Evolutionary conservation across 2,888 invertebrate species (phyloP), one percentile per base, ranked within the genome.

Genomic region (Poecilus cupreus): DNA sequence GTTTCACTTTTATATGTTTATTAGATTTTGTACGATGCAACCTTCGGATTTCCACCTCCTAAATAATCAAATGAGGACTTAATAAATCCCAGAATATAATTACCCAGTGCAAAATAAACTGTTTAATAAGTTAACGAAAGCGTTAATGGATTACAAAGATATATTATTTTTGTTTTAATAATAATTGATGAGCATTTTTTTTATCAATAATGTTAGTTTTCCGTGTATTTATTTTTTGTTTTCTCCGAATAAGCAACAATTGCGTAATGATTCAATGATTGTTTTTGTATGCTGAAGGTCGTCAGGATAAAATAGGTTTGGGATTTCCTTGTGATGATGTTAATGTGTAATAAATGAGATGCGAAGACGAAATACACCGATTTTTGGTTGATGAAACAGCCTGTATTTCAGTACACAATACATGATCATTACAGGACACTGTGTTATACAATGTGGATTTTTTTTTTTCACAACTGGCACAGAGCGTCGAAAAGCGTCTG

Each of bases 401-500:
- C 78, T 78, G 78, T 78, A 78, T 78, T 78, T 78, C 60, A 78
- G 46, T 78, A 78, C 78, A 78, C 78, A 78, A 64, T 78, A 78
- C 78, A 78, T 78, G 78, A 78, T 78, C 46, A 78, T 60, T 78
- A 78, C 78, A 78, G 78, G 78, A 78, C 78, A 78, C 64, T 39
- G 78, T 78, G 76, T 76, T 76, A 76, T 78, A 75, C 75, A 78
- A 46, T 46, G 77, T 77, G 54, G 68, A 68, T 68, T 74, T 77
- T 70, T 26, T 70, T 26, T 72, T 77, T 77, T 77, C 43, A 77
- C 64, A 77, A 77, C 60, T 60, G 78, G 68, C 77, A 68, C 68
- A 79, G 79, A 70, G 68, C 79, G 39, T 77, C 43, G 60, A 77
- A 77, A 51, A 79, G 64, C 79, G 16, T 79, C 70, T 79, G 79